These are phyloP conservation scores for Anguilla pacifica DNA, from an alignment of 2,797 vertebrate species.

Conservation along the genomic window DNA sequence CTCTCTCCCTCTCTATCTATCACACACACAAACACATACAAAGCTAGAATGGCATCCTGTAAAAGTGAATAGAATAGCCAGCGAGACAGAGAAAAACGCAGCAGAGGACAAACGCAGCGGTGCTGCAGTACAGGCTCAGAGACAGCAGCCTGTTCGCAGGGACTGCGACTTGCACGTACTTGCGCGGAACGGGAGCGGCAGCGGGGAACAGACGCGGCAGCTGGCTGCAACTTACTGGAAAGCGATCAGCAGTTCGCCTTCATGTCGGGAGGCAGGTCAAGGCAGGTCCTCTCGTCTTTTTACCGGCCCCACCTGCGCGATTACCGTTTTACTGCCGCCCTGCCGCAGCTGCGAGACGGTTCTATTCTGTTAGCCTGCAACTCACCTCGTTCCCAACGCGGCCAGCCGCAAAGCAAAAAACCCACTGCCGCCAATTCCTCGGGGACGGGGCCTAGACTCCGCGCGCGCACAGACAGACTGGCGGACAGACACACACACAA, in stretches of 20 bases:
- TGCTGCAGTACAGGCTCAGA: constrained; percentile 25
- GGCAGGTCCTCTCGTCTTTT: constrained; percentile 69
- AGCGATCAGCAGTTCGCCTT: constrained; percentile 65
- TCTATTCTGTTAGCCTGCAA: constrained; percentile 17
- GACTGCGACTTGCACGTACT: constrained; percentile 31
- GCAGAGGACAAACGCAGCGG: constrained; percentile 34
- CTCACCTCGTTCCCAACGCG: constrained; percentile 2
- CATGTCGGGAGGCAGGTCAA: constrained; percentile 75
- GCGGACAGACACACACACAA: constrained; percentile 1
- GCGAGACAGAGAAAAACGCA: background rate
- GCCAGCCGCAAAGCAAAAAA: background rate
- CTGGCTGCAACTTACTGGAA: constrained; percentile 64
- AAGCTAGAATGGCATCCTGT: background rate
- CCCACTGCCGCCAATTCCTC: background rate
- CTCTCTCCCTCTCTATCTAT: too few relatives aligned
- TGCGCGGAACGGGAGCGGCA: background rate
- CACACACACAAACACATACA: background rate
- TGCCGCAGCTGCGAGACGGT: constrained; percentile 27
- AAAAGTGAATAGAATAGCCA: background rate
- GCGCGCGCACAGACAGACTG: constrained; percentile 19
- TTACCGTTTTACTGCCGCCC: constrained; percentile 58
- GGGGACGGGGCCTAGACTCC: too few relatives aligned
- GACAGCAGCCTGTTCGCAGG: background rate
- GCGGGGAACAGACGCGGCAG: constrained; percentile 5
- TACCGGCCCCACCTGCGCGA: constrained; percentile 74